Evolutionary conservation across 2,113 vertebrate genomes (phyloP), one percentile per base, ranked within the genome.

Genomic region (Mionectes macconnelli): DNA sequence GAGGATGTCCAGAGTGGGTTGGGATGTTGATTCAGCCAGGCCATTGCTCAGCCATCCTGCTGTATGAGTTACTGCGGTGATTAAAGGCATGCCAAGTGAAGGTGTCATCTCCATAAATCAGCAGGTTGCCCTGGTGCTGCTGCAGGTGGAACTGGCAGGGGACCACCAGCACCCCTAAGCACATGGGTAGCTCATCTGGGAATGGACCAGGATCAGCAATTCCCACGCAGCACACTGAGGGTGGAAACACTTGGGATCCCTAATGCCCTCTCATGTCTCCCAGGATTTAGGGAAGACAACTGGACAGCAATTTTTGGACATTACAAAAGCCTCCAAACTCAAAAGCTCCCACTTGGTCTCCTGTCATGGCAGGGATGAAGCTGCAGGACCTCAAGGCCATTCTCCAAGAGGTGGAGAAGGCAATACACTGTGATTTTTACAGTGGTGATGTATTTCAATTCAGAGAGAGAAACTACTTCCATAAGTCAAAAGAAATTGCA

Each of bases 401-500:
- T 94, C 76, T 83, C 89, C 72, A 83, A 42, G 37, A 64, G 59
- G 18, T 27, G 17, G 33, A 69, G 62, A 75, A 94, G 56, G 62
- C 23, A 76, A 50, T 64, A 47, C 27, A 12, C 33, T 75, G 27
- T 35, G 37, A 80, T 56, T 77, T 92, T 92, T 95, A 83, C 19
- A 5, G 40, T 44, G 19, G n/a, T 69, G 83, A 77, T 92, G 90
- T 90, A 80, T 92, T 92, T 83, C 63, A 60, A 66, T 69, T 44
- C 55, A 30, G 9, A 55, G 76, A 90, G 37, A 89, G 55, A 92
- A 96, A 89, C 37, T 77, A 40, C 14, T 86, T n/a, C 53, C 59
- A 69, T 90, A 94, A 92, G 80, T 86, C 86, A 69, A 90, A 93
- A 93, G 53, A 90, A 94, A 94, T 95, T 86, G 49, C 67, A 69